Evolutionary conservation across 1,140 invertebrate species (phyloP), one percentile per base, ranked within the genome.

Genomic region (Pantala flavescens): DNA sequence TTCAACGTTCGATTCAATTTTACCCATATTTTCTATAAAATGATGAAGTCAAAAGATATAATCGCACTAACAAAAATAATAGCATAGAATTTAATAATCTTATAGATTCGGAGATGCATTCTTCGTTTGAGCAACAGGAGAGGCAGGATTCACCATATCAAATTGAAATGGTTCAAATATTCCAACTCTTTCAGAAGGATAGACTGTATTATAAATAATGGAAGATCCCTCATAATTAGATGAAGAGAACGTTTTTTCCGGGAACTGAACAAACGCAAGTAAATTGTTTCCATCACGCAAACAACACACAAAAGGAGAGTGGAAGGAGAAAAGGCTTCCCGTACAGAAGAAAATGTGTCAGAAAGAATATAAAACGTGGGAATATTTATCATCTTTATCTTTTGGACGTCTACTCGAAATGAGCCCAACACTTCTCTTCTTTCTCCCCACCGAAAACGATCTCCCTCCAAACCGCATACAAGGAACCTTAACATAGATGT

Each of bases 321-420:
- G 49, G n/a, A 63, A 14, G 12, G 12, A 21, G 28, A 9, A 11
- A 36, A 21, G 72, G 24, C 42, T 43, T 73, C 42, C 43, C 42
- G 23, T 43, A 23, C 72, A 42, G 72, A 24, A 73, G 24, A 73
- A 73, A 42, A 73, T 23, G 72, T 42, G 43, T 75, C 74, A 43
- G 70, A 24, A 72, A 43, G 3, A 23, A 71, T 63, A 75, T 75
- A 75, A 75, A 71, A 71, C 70, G 63, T 71, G 71, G 63, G 70
- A 71, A 63, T 71, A 36, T 23, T 71, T 42, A 75, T 75, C 71
- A 75, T 75, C 71, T 74, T 70, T 71, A 71, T 23, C 74, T 42
- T 49, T 42, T 21, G 23, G 72, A 49, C 72, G 72, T 43, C n/a
- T 42, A 63, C 49, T 63, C n/a, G 49, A 63, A 63, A 63, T 63